Percentiles rank a stretch among this genome's conserved stretches.
Evolutionary conservation across 2,113 vertebrate genomes (phyloP).

Genomic region (Festucalex cinctus): DNA sequence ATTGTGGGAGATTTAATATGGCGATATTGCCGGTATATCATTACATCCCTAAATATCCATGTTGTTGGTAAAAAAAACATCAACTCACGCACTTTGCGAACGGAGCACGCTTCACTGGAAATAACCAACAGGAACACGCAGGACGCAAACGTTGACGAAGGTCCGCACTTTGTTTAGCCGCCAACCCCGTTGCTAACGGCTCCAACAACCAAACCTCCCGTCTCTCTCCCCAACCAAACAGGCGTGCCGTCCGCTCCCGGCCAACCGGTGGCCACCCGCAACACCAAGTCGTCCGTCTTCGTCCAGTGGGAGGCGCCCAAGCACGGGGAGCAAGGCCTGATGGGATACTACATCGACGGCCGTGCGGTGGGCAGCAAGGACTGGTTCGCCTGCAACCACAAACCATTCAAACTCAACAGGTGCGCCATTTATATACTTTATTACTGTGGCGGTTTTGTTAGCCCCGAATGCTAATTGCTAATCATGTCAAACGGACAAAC

Average conservation of each 20-base stretch:
- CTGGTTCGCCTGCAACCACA: conserved; percentile 92
- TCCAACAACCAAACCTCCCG: too few species aligned
- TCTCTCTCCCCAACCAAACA: conserved; percentile 42
- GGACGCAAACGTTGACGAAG: neutral
- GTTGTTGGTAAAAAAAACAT: neutral
- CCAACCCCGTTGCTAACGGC: neutral
- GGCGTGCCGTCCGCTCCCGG: conserved; percentile 86
- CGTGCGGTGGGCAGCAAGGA: conserved; percentile 79
- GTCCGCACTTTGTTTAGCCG: neutral
- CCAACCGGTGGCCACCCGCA: conserved; percentile 80
- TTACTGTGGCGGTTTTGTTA: neutral
- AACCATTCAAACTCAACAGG: conserved; percentile 90
- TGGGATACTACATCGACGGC: conserved; percentile 93
- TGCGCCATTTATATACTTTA: conserved; percentile 40
- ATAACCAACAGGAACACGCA: neutral
- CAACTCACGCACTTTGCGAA: neutral
- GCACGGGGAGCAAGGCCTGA: conserved; percentile 73
- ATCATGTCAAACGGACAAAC: too few species aligned
- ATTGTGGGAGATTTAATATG: too few species aligned
- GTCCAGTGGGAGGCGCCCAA: conserved; percentile 90
- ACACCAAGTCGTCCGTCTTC: conserved; percentile 90
- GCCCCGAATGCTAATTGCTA: too few species aligned
- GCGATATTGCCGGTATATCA: too few species aligned
- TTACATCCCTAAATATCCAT: too few species aligned
- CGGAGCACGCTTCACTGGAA: neutral